Evolutionary conservation across 2,888 invertebrate species (phyloP).

Genomic region (Mesorhabditis belari): DNA sequence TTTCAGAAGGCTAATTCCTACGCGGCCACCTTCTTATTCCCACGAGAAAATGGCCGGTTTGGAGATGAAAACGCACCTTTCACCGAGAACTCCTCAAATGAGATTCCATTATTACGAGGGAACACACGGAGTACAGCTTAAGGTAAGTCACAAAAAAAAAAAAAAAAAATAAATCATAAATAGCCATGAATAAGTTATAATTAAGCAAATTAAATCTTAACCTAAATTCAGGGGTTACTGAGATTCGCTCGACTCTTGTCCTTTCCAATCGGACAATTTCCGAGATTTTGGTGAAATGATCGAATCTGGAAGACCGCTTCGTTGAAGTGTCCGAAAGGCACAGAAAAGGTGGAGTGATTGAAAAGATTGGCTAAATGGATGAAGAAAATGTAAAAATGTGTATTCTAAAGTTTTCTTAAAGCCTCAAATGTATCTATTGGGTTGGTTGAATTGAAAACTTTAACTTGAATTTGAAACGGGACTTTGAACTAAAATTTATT

Average conservation of each 20-base stretch:
- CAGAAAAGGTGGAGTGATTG: constrained; percentile 37
- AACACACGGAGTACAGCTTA: constrained; percentile 52
- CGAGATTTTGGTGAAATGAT: constrained; percentile 49
- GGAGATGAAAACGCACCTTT: constrained; percentile 35
- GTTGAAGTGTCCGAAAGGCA: constrained; percentile 48
- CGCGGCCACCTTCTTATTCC: constrained; percentile 51
- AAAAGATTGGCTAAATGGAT: constrained; percentile 2
- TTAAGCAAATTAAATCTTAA: constrained; percentile 38
- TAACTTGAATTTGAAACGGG: no score
- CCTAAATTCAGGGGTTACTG: constrained; percentile 24
- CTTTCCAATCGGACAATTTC: constrained; percentile 49
- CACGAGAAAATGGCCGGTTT: constrained; percentile 49
- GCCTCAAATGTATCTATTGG: no score
- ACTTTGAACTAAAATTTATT: no score
- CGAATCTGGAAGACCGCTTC: constrained; percentile 49
- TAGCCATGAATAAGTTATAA: no score
- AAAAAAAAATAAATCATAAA: no score
- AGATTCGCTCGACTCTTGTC: constrained; percentile 31
- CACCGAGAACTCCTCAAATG: constrained; percentile 35
- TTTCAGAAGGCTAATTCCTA: constrained; percentile 48
- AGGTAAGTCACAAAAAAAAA: constrained; percentile 21
- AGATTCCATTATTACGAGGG: constrained; percentile 52
- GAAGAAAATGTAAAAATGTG: no score
- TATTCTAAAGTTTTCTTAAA: no score
- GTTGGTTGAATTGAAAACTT: no score